These are phyloP conservation scores for Choreutis nemorana DNA, from an alignment of 2,888 invertebrate genomes.

Conservation along the genomic window DNA sequence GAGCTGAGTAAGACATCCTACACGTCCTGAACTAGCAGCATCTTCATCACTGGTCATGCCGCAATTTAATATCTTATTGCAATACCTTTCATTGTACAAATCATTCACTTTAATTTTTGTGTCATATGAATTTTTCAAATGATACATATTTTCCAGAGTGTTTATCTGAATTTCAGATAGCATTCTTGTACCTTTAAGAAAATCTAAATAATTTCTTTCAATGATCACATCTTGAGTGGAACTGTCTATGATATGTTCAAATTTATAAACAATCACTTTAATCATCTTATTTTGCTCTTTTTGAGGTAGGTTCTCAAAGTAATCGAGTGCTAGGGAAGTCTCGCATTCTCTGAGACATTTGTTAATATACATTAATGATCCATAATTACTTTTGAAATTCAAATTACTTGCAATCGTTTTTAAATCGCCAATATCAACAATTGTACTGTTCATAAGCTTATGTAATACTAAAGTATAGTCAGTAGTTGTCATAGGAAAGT, in stretches of 20 bases:
- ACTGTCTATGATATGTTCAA: conserved; percentile 41
- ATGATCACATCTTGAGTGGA: conserved; percentile 18
- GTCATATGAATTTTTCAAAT: conserved; percentile 45
- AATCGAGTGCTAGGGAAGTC: conserved; percentile 38
- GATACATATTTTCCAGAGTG: conserved; percentile 40
- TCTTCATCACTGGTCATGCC: conserved; percentile 20
- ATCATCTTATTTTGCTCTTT: conserved; percentile 33
- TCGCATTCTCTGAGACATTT: conserved; percentile 46
- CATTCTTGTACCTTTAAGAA: conserved; percentile 42
- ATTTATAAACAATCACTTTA: conserved; percentile 37
- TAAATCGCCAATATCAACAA: conserved; percentile 40
- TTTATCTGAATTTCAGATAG: conserved; percentile 28
- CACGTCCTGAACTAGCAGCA: conserved; percentile 26
- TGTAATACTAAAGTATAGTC: conserved; percentile 46
- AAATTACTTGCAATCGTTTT: conserved; percentile 37
- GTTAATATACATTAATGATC: conserved; percentile 38
- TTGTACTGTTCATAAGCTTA: conserved; percentile 33
- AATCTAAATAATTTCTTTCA: conserved; percentile 55
- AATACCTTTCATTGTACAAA: conserved; percentile 30
- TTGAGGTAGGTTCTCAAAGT: conserved; percentile 29
- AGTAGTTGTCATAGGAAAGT: conserved; percentile 42
- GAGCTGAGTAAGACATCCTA: conserved; percentile 29
- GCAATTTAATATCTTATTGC: conserved; percentile 23
- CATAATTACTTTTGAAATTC: conserved; percentile 32
- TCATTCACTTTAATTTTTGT: conserved; percentile 31